Base-by-base conservation (phyloP, 2,888 invertebrate genomes). In the Sphaeridia pumilis region DNA sequence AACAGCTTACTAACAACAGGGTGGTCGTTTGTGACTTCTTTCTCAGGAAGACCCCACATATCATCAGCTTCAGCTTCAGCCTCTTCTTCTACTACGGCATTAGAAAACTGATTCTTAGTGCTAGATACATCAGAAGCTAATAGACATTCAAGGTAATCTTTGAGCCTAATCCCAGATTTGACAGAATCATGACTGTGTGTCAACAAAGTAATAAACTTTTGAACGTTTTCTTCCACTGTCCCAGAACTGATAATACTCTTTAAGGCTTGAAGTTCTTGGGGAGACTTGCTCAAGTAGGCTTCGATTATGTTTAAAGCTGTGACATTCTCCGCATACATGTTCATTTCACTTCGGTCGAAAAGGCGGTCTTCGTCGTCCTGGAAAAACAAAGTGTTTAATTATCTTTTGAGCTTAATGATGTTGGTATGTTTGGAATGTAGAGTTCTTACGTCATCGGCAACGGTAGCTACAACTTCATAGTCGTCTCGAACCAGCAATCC, bases 301-400 rank as follows among this genome's bases (percentile, higher is more conserved):
- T n/a, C 17, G 24, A 60, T 24, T 21, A 59, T 45, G 46, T 58
- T 56, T 10, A 61, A 59, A 22, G 67, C 43, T 4, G 57, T 46
- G 0, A 73, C 68, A 53, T 75, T 77, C 69, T 82, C 81, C 41
- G 76, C 69, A 64, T 73, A 77, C 38, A 74, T 72, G 66, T 81
- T 81, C 55, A 74, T 71, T 65, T 80, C 80, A 56, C 78, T 79
- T 65, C 77, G 76, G 60, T 81, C 81, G 68, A 82, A 82, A 0
- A 81, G 76, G 64, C 78, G 71, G 45, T 74, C 75, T 74, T 77
- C 71, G 42, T 71, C 69, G 55, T 61, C 60, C 61, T 63, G 49
- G 2, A 50, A 47, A 31, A 17, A 42, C 17, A 49, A 10, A 17
- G 10, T 14, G 2, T n/a, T n/a, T n/a, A 38, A 35, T 49, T 21